phyloP scores from a whole-genome alignment of 2,888 invertebrate genomes.

The Ellobium chinense region DNA sequence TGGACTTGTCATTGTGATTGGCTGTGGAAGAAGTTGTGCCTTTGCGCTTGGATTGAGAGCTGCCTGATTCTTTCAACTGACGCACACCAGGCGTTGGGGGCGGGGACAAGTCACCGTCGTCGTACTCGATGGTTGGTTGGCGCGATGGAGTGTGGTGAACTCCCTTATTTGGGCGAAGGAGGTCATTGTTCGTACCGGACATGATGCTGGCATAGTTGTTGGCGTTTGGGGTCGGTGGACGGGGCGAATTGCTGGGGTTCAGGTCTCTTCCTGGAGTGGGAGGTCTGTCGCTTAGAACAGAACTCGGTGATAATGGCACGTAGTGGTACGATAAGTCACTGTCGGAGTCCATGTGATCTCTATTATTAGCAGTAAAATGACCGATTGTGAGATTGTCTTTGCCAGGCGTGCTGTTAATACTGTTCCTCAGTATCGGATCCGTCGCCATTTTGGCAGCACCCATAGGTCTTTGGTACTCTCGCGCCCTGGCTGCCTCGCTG shows the following conservation, averaged over 20 bases:
- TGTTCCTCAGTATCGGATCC: conserved; percentile 3
- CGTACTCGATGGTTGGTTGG: conserved; percentile 18
- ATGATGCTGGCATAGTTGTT: conserved; percentile 27
- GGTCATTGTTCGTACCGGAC: conserved; percentile 9
- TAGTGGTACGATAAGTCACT: conserved; percentile 10
- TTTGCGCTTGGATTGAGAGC: neutral
- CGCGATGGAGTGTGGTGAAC: neutral
- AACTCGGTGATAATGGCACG: conserved; percentile 23
- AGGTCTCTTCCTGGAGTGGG: conserved; percentile 32
- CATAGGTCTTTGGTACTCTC: neutral
- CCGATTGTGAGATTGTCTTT: conserved; percentile 23
- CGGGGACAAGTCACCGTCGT: neutral
- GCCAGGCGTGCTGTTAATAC: neutral
- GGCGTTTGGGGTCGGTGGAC: conserved; percentile 38
- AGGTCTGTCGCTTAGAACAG: conserved; percentile 6
- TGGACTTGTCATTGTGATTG: neutral
- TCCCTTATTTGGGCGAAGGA: neutral
- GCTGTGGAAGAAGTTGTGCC: neutral
- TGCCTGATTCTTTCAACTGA: neutral
- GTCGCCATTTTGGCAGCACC: conserved; percentile 23
- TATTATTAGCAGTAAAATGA: neutral
- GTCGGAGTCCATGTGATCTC: neutral
- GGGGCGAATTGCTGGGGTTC: conserved; percentile 15
- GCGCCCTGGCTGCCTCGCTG: conserved; percentile 1
- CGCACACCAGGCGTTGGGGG: neutral